Percentiles rank a stretch among this genome's conserved stretches.
phyloP scores from a whole-genome alignment of 1,140 invertebrate species.

The Myzus persicae region DNA sequence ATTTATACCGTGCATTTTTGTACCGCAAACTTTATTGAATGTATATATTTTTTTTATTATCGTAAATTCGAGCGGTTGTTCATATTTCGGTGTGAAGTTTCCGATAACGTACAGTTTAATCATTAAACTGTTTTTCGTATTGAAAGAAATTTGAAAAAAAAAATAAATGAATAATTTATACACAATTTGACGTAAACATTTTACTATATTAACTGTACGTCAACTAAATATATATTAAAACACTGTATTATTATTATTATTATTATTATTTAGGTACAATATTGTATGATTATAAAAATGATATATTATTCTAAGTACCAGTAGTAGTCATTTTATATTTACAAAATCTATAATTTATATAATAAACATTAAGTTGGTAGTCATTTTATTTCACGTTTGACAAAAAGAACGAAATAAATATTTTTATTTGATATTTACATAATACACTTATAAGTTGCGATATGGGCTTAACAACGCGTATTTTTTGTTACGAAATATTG shows the following conservation, averaged over 20 bases:
- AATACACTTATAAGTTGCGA: not conserved
- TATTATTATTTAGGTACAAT: not conserved
- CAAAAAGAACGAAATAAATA: not conserved
- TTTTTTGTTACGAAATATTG: not conserved
- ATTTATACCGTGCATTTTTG: too few relatives aligned
- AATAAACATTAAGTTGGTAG: not conserved
- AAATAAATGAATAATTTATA: conserved; percentile 27
- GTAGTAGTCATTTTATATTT: not conserved
- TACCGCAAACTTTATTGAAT: too few relatives aligned
- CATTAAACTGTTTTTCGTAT: not conserved
- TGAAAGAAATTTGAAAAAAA: not conserved
- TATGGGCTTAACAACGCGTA: not conserved
- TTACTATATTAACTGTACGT: not conserved
- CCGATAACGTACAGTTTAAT: too few relatives aligned
- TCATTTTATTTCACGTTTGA: not conserved
- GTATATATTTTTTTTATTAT: too few relatives aligned
- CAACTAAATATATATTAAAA: not conserved
- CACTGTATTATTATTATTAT: not conserved
- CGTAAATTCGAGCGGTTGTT: too few relatives aligned
- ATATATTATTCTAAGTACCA: not conserved
- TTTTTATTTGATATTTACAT: not conserved
- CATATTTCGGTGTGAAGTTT: too few relatives aligned
- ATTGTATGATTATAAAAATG: not conserved
- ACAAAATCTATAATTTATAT: not conserved
- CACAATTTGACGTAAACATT: not conserved